phyloP scores from a whole-genome alignment of 1,140 invertebrate genomes.

The Ooceraea biroi region DNA sequence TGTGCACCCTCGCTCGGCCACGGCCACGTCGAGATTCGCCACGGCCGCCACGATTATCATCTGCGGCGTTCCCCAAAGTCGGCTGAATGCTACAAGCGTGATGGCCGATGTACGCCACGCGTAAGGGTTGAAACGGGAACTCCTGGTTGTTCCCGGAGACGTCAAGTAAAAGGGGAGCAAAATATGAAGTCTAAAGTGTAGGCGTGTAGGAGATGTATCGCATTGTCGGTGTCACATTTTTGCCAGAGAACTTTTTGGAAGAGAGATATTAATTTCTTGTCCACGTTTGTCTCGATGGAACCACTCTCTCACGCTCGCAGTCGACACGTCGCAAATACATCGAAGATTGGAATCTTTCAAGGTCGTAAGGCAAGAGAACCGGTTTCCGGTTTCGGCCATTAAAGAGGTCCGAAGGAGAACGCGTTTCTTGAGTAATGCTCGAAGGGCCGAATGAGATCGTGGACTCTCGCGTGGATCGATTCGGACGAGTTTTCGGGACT shows the following conservation, averaged over 20 bases:
- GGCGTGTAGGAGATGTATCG: not conserved
- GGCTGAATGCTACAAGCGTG: conserved; percentile 44
- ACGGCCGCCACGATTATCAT: conserved; percentile 72
- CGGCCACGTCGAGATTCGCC: conserved; percentile 68
- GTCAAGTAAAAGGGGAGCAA: not conserved
- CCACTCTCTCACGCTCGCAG: not conserved
- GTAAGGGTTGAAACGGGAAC: conserved; percentile 33
- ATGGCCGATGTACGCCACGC: conserved; percentile 60
- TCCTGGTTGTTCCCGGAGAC: not conserved
- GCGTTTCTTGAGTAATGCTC: conserved; percentile 44
- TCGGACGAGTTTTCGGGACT: conserved; percentile 74
- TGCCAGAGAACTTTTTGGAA: not conserved
- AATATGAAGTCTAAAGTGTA: conserved; percentile 11
- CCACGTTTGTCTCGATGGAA: not conserved
- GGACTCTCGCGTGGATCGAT: conserved; percentile 74
- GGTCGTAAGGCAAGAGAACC: not conserved
- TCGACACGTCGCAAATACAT: conserved; percentile 32
- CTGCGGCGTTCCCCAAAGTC: conserved; percentile 62
- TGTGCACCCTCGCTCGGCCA: conserved; percentile 76
- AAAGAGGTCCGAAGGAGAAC: conserved; percentile 62
- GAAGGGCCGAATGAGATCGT: conserved; percentile 63
- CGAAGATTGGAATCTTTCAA: conserved; percentile 52
- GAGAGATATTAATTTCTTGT: not conserved
- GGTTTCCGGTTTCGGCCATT: conserved; percentile 67
- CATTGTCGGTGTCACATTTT: not conserved